phyloP scores from a whole-genome alignment of 2,113 vertebrate species.

The Osmerus mordax region DNA sequence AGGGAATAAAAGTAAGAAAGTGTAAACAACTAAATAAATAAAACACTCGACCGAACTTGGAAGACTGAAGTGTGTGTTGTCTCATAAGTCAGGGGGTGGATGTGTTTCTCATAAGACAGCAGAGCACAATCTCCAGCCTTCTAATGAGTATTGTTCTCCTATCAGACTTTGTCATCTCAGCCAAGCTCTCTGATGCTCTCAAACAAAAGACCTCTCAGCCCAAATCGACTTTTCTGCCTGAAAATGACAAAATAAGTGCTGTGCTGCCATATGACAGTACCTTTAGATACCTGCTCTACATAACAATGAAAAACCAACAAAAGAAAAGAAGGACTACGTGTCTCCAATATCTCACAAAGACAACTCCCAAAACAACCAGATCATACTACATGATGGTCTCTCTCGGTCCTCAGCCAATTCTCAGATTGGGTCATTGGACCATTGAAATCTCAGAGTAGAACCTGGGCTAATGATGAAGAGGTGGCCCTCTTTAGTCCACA shows the following conservation, averaged over 20 bases:
- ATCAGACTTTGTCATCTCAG: slow-evolving; percentile 17
- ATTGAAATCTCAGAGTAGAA: too few species aligned
- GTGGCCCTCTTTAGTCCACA: background rate
- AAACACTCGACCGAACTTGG: background rate
- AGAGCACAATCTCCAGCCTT: slow-evolving; percentile 15
- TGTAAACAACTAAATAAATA: background rate
- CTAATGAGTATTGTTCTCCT: slow-evolving; percentile 15
- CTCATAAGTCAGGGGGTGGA: slow-evolving; percentile 25
- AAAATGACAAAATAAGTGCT: background rate
- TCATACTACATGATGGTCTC: too few species aligned
- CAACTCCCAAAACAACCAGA: too few species aligned
- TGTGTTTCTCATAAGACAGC: slow-evolving; percentile 24
- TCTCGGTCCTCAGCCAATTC: too few species aligned
- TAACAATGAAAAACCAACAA: too few species aligned
- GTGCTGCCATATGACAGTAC: too few species aligned
- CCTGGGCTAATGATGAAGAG: too few species aligned
- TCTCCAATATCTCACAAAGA: too few species aligned
- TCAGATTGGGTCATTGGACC: too few species aligned
- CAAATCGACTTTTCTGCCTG: background rate
- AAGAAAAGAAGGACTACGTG: too few species aligned
- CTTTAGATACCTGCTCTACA: too few species aligned
- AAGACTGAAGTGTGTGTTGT: slow-evolving; percentile 11
- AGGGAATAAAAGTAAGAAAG: slow-evolving; percentile 8
- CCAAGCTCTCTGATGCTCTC: slow-evolving; percentile 7
- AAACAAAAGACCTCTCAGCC: background rate